phyloP scores from a whole-genome alignment of 2,797 vertebrate genomes.

The Cryptoprocta ferox region DNA sequence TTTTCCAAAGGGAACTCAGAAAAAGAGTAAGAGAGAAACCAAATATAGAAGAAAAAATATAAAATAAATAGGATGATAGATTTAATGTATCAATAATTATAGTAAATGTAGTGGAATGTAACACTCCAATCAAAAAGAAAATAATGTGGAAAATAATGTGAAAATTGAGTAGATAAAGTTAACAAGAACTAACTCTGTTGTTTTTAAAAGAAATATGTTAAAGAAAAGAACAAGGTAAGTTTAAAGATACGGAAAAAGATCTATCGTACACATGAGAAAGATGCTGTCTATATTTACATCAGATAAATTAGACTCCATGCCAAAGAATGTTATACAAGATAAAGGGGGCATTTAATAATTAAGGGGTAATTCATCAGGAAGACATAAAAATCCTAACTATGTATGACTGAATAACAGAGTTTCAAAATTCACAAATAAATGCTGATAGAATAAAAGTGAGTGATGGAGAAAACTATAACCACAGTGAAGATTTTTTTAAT shows the following conservation, averaged over 20 bases:
- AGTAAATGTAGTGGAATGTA: neutral
- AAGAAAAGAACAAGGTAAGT: neutral
- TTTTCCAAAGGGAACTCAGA: neutral
- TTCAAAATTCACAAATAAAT: constrained; percentile 31
- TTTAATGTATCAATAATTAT: neutral
- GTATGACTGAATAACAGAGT: constrained; percentile 5
- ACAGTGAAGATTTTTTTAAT: neutral
- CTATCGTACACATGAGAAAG: neutral
- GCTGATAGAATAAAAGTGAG: neutral
- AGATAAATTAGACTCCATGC: neutral
- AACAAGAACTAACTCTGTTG: neutral
- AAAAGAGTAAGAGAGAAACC: neutral
- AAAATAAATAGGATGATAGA: neutral
- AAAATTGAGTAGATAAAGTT: neutral
- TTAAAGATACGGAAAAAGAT: neutral
- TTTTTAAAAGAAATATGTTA: constrained; percentile 26
- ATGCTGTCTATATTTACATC: neutral
- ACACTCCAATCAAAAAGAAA: neutral
- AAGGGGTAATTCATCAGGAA: neutral
- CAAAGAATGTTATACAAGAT: neutral
- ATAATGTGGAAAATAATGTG: neutral
- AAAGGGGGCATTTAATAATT: neutral
- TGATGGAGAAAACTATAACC: neutral
- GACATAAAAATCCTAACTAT: neutral
- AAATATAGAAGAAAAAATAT: neutral